Evolutionary conservation across 2,113 vertebrate species (phyloP).

Genomic region (Aegotheles bennettii): DNA sequence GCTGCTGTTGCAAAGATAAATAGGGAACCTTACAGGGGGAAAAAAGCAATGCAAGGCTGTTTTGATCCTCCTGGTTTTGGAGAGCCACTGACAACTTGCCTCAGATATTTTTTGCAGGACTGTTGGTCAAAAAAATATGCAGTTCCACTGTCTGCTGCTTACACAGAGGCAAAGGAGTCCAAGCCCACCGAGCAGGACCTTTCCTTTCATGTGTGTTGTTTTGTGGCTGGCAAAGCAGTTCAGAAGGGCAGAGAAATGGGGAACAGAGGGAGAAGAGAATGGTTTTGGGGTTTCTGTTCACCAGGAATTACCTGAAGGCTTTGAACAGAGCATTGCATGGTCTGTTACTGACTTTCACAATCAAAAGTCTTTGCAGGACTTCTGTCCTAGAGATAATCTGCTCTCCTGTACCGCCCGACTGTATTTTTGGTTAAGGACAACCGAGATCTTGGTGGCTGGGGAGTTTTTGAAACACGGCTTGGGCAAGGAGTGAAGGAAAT

Average conservation of each 20-base stretch:
- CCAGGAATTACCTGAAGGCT: not conserved
- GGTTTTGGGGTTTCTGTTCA: not conserved
- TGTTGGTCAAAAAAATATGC: rapidly evolving
- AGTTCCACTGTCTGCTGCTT: not conserved
- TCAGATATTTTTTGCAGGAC: not conserved
- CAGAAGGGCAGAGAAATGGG: not conserved
- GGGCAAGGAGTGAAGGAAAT: not conserved
- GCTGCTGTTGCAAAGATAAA: not conserved
- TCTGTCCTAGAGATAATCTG: not conserved
- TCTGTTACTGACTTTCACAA: not conserved
- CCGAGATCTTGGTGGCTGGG: not conserved
- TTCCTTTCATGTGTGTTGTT: not conserved
- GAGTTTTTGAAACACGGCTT: not conserved
- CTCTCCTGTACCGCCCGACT: not conserved
- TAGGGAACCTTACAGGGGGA: not conserved
- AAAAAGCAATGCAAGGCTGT: not conserved
- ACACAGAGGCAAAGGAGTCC: not conserved
- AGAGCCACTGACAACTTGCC: not conserved
- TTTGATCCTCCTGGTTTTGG: not conserved
- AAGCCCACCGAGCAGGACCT: not conserved
- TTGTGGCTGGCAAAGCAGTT: not conserved
- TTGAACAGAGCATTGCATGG: not conserved
- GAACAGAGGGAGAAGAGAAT: not conserved
- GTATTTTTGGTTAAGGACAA: not conserved
- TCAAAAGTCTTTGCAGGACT: not conserved